Evolutionary conservation across 64 coral and sea anemone genomes (phyloP).

Genomic region (Dendrophyllia cribrosa): DNA sequence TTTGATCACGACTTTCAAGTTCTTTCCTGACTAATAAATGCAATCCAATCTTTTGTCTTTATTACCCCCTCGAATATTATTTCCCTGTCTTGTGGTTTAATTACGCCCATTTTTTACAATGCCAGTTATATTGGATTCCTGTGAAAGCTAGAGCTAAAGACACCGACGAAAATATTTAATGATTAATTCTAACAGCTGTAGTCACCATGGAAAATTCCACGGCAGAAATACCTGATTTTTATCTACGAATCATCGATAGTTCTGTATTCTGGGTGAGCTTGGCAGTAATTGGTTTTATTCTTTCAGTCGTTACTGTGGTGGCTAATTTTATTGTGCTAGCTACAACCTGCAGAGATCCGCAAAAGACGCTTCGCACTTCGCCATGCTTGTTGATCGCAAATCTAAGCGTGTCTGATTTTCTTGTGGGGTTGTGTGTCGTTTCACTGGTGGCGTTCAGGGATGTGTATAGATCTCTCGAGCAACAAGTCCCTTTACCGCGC

Average conservation of each 20-base stretch:
- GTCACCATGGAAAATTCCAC: constrained; percentile 9
- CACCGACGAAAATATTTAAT: too few species aligned
- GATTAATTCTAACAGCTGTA: neutral
- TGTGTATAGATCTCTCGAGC: neutral
- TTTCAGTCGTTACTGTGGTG: neutral
- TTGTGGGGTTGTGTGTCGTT: constrained; percentile 18
- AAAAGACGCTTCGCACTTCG: constrained; percentile 2
- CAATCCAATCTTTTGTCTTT: too few species aligned
- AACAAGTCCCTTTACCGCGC: neutral
- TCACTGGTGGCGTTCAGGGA: constrained; percentile 9
- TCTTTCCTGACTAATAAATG: too few species aligned
- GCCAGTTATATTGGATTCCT: neutral
- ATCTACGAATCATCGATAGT: constrained; percentile 13
- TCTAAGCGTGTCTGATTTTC: constrained; percentile 14
- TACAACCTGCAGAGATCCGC: constrained; percentile 11
- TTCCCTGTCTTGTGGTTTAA: too few species aligned
- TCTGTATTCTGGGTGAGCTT: constrained; percentile 1
- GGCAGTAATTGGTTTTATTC: constrained; percentile 7
- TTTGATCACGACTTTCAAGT: too few species aligned
- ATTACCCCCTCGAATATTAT: too few species aligned
- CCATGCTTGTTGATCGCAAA: constrained; percentile 38
- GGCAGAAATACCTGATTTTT: neutral
- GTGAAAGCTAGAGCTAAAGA: neutral
- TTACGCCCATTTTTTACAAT: too few species aligned
- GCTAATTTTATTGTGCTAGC: constrained; percentile 7